A percentile compares a stretch with the other conserved stretches of the same genome.
Evolutionary conservation across 2,113 vertebrate species (phyloP).

Genomic region (Siniperca knerii): DNA sequence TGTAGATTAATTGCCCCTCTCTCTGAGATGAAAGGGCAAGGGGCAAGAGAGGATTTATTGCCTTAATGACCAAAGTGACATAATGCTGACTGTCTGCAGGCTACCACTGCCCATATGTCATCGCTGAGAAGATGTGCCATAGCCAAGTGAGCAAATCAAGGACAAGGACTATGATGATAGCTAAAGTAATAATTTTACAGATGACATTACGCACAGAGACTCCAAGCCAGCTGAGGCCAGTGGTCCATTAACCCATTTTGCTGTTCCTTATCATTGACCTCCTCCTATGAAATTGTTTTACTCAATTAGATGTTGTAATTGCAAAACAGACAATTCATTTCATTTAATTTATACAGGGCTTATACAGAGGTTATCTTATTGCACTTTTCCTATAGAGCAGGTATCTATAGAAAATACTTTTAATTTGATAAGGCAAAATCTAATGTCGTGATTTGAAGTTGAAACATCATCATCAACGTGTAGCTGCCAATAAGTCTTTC

Average conservation of each 20-base stretch:
- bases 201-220: not conserved
- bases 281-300: not conserved
- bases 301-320: not conserved
- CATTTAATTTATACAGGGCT: no score
- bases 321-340: not conserved
- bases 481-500: not conserved
- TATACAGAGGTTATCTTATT: no score
- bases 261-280: not conserved
- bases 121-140: slow-evolving; percentile 34
- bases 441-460: not conserved
- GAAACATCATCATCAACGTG: not conserved
- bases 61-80: slow-evolving; percentile 63
- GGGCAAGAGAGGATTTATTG: slow-evolving; percentile 57
- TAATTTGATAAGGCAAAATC: not conserved
- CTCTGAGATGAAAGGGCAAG: slow-evolving; percentile 45
- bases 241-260: not conserved
- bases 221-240: not conserved
- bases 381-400: no score
- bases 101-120: slow-evolving; percentile 55
- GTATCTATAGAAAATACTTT: not conserved
- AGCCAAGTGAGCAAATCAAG: slow-evolving; percentile 61
- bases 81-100: slow-evolving; percentile 51
- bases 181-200: slow-evolving; percentile 38
- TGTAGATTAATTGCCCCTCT: slow-evolving; percentile 57
- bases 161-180: slow-evolving; percentile 48